Conservation (phyloP, 2,888 invertebrate species). For the Eumerus sabulonum region DNA sequence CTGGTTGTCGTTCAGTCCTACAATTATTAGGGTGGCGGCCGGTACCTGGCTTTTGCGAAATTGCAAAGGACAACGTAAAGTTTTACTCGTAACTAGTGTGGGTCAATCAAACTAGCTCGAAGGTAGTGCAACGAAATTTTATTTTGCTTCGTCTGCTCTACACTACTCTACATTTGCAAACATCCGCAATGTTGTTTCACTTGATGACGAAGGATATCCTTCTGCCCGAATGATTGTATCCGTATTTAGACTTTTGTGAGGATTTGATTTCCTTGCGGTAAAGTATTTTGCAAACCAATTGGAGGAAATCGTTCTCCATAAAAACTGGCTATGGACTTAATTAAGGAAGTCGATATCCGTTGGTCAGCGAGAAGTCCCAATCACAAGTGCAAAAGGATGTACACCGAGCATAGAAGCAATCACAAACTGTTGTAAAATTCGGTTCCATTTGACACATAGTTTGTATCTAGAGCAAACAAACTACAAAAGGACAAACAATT, state of each 20-base stretch:
- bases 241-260: slow-evolving; percentile 48
- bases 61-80: slow-evolving; percentile 47
- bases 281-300: slow-evolving; percentile 31
- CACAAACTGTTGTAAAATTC: too few species aligned
- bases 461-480: slow-evolving; percentile 14
- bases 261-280: slow-evolving; percentile 60
- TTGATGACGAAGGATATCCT: slow-evolving; percentile 17
- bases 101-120: neutral
- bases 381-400: too few species aligned
- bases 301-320: too few species aligned
- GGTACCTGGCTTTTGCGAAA: slow-evolving; percentile 23
- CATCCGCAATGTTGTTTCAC: neutral
- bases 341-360: too few species aligned
- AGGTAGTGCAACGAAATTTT: slow-evolving; percentile 32
- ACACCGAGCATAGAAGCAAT: too few species aligned
- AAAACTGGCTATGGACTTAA: too few species aligned
- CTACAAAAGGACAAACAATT: neutral
- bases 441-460: too few species aligned
- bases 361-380: too few species aligned
- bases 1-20: slow-evolving; percentile 13
- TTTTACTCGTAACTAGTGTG: slow-evolving; percentile 29
- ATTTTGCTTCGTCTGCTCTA: slow-evolving; percentile 7
- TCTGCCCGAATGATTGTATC: slow-evolving; percentile 12
- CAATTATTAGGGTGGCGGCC: neutral
- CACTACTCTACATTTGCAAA: neutral